Evolutionary conservation across 2,797 vertebrate species (phyloP).

Genomic region (Helostoma temminkii): DNA sequence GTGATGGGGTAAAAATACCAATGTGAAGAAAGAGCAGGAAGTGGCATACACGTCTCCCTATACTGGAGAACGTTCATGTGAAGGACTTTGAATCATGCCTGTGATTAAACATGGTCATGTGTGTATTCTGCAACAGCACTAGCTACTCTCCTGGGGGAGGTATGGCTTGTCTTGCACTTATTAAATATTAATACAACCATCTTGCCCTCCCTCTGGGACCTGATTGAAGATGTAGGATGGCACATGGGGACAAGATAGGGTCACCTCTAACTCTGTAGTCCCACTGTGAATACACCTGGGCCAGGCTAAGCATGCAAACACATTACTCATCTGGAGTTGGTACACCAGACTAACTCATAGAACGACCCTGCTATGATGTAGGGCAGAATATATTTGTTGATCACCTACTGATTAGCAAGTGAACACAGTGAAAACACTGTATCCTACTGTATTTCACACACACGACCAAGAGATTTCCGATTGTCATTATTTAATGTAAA

Average conservation of each 20-base stretch:
- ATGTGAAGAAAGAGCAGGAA: constrained; percentile 5
- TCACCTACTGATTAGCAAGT: constrained; percentile 10
- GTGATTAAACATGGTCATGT: background rate
- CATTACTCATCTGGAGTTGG: constrained; percentile 51
- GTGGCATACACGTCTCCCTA: background rate
- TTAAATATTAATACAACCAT: constrained; percentile 82
- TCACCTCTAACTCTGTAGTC: constrained; percentile 74
- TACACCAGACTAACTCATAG: constrained; percentile 19
- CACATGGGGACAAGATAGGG: constrained; percentile 50
- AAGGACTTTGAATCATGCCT: constrained; percentile 14
- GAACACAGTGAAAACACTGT: constrained; percentile 2
- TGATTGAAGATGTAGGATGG: constrained; percentile 69
- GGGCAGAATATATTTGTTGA: constrained; percentile 24
- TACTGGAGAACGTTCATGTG: background rate
- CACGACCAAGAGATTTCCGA: background rate
- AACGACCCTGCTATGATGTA: constrained; percentile 36
- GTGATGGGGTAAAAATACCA: constrained; percentile 8
- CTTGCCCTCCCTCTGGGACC: constrained; percentile 59
- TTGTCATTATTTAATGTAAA: constrained; percentile 17
- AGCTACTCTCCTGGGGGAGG: constrained; percentile 40
- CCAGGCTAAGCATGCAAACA: constrained; percentile 47
- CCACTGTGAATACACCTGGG: constrained; percentile 60
- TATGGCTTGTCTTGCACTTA: constrained; percentile 68
- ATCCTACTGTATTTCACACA: too few species aligned
- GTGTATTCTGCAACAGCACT: background rate